Conservation (phyloP, 2,888 invertebrate species). For the Lycophotia porphyrea region DNA sequence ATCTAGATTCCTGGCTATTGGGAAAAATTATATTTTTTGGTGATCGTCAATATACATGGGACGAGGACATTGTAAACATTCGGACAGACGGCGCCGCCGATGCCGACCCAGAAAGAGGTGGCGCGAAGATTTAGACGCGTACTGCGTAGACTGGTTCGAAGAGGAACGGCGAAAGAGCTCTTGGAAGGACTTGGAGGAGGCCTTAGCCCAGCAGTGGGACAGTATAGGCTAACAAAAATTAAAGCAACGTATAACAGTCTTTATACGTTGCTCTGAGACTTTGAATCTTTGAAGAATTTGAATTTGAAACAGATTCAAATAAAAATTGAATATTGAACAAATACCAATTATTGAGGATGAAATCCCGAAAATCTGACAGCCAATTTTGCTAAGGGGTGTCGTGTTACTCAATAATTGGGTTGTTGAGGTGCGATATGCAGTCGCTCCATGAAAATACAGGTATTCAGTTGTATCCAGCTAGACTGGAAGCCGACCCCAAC, state of each 20-base stretch:
- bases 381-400: background rate
- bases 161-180: background rate
- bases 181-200: background rate
- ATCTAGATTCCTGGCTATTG: background rate
- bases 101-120: no score
- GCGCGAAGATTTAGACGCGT: no score
- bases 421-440: background rate
- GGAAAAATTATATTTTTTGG: background rate
- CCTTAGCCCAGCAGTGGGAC: no score
- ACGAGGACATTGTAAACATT: background rate
- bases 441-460: background rate
- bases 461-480: background rate
- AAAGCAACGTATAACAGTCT: no score
- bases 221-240: no score
- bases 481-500: background rate
- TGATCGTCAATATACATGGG: background rate
- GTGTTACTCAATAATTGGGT: background rate
- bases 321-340: background rate
- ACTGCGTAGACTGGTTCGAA: background rate
- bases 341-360: background rate
- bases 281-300: no score
- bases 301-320: no score
- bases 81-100: no score
- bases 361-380: background rate
- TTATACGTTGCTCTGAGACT: no score